Evolutionary conservation across 2,888 invertebrate genomes (phyloP).

Genomic region (Hyposoter dolosus): DNA sequence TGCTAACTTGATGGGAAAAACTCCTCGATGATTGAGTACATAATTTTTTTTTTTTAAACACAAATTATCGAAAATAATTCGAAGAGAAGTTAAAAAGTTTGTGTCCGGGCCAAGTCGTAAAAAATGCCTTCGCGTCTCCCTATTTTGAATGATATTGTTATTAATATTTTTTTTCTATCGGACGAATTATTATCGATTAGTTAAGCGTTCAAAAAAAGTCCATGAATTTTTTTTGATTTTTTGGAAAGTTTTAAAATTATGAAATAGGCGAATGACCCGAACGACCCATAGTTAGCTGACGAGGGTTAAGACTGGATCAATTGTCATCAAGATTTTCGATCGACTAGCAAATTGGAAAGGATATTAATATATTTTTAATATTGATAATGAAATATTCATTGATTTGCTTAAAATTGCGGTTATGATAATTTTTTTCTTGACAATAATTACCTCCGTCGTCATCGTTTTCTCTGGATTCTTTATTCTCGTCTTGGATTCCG

Average conservation of each 20-base stretch:
- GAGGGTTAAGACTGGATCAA: background rate
- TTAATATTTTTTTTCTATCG: no score
- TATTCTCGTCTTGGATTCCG: slow-evolving; percentile 57
- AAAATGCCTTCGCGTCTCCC: no score
- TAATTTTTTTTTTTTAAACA: background rate
- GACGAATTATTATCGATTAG: no score
- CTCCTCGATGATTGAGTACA: no score
- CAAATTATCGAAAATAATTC: background rate
- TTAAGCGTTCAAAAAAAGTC: no score
- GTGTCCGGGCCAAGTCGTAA: no score
- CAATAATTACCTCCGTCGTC: slow-evolving; percentile 58
- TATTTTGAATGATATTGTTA: no score
- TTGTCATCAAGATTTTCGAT: background rate
- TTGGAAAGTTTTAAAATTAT: no score
- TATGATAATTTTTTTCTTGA: background rate
- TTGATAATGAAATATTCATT: background rate
- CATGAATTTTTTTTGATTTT: no score
- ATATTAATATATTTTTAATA: background rate
- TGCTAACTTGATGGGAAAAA: background rate
- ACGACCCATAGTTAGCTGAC: no score
- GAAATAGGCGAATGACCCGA: no score
- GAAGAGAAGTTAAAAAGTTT: background rate
- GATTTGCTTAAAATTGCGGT: background rate
- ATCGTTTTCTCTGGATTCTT: slow-evolving; percentile 64
- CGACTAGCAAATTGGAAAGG: background rate